phyloP scores from a whole-genome alignment of 1,140 invertebrate genomes.

The Ceratoteleas bidentatus region DNA sequence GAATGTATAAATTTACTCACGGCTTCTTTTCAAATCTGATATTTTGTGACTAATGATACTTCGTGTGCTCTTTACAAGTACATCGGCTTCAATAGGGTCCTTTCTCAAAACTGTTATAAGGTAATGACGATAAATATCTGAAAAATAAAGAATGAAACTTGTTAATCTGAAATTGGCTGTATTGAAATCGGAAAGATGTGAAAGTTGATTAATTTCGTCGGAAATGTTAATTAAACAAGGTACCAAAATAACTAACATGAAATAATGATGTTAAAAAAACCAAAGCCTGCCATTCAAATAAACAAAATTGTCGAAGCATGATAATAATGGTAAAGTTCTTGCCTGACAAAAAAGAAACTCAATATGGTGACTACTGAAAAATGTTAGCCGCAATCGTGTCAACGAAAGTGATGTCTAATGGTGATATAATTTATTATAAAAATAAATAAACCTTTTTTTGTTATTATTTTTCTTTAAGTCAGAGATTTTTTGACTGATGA shows the following conservation, averaged over 20 bases:
- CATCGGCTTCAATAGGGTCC: conserved; percentile 50
- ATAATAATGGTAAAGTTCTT: too few species aligned
- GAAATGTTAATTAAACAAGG: too few species aligned
- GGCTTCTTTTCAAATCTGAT: conserved; percentile 39
- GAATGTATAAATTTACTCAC: conserved; percentile 26
- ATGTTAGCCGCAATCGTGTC: conserved; percentile 9
- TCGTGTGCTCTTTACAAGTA: conserved; percentile 69
- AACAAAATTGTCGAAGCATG: too few species aligned
- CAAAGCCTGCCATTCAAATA: too few species aligned
- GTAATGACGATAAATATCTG: conserved; percentile 58
- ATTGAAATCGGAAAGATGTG: too few species aligned
- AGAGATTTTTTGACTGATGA: conserved; percentile 63
- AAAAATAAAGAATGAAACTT: conserved; percentile 9
- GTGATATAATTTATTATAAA: neutral
- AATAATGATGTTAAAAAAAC: too few species aligned
- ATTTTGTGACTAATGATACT: conserved; percentile 69
- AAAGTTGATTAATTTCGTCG: too few species aligned
- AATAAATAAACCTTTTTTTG: conserved; percentile 46
- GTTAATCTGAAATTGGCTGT: too few species aligned
- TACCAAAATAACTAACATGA: too few species aligned
- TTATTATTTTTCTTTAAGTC: conserved; percentile 61
- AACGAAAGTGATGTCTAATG: conserved; percentile 13
- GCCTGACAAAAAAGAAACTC: conserved; percentile 32
- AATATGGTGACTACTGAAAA: neutral
- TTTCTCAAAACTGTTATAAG: conserved; percentile 53